phyloP scores from a whole-genome alignment of 1,140 invertebrate genomes.

The Drosophila ironensis region DNA sequence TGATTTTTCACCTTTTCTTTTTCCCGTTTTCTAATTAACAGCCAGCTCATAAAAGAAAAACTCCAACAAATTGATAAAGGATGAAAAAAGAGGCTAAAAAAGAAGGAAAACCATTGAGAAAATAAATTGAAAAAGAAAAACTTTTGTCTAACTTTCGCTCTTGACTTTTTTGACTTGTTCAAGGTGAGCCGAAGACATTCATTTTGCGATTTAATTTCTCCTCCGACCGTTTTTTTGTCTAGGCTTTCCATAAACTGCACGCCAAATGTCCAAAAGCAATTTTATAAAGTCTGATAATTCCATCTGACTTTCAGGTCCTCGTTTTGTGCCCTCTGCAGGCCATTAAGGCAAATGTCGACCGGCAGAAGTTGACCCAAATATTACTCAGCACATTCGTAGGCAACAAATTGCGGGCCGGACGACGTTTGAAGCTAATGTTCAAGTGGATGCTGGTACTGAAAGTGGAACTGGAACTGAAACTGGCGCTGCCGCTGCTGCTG shows the following conservation, averaged over 20 bases:
- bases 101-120: constrained; percentile 51
- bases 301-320: constrained; percentile 30
- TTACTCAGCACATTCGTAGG: constrained; percentile 43
- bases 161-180: constrained; percentile 18
- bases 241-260: constrained; percentile 37
- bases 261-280: constrained; percentile 35
- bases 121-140: constrained; percentile 57
- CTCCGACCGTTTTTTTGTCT: neutral
- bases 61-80: constrained; percentile 17
- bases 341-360: constrained; percentile 34
- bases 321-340: constrained; percentile 29
- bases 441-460: constrained; percentile 23
- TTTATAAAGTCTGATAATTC: constrained; percentile 40
- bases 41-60: constrained; percentile 60
- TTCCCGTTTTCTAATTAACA: constrained; percentile 57
- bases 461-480: neutral
- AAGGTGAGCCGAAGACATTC: constrained; percentile 24
- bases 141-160: constrained; percentile 12
- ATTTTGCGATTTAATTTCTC: constrained; percentile 19
- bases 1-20: constrained; percentile 39
- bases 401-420: constrained; percentile 19
- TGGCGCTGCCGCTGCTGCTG: neutral
- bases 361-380: constrained; percentile 45
- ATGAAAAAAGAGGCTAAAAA: neutral
- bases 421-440: constrained; percentile 35